phyloP scores from a whole-genome alignment of 1,140 invertebrate species.

The Drosophila ironensis region DNA sequence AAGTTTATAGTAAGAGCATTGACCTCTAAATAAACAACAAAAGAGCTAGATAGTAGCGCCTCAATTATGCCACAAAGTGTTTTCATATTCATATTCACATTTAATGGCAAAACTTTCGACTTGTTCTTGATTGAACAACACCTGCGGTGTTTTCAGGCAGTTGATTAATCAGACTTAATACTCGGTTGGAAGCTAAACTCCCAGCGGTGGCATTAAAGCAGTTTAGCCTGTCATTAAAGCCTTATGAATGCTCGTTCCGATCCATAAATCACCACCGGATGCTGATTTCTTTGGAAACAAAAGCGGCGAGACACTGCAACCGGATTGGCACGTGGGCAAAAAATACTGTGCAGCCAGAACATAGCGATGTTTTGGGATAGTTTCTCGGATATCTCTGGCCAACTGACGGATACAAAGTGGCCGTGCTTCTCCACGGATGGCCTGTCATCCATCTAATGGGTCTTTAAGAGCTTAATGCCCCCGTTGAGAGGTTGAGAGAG shows the following conservation, averaged over 20 bases:
- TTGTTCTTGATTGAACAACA: slow-evolving; percentile 23
- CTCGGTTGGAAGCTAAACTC: slow-evolving; percentile 20
- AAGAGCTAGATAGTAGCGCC: neutral
- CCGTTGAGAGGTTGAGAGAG: slow-evolving; percentile 26
- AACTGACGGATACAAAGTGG: slow-evolving; percentile 9
- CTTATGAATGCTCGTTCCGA: slow-evolving; percentile 42
- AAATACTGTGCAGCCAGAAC: neutral
- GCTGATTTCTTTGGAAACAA: slow-evolving; percentile 5
- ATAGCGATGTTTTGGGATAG: slow-evolving; percentile 6
- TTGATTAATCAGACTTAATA: slow-evolving; percentile 46
- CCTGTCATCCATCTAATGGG: slow-evolving; percentile 3
- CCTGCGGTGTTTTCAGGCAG: slow-evolving; percentile 7
- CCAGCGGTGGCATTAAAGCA: slow-evolving; percentile 38
- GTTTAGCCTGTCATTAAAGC: slow-evolving; percentile 27
- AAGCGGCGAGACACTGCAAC: slow-evolving; percentile 11
- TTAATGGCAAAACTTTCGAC: slow-evolving; percentile 28
- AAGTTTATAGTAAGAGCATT: slow-evolving; percentile 12
- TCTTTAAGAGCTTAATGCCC: slow-evolving; percentile 4
- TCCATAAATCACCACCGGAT: slow-evolving; percentile 29
- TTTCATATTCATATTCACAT: slow-evolving; percentile 4
- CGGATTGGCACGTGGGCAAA: slow-evolving; percentile 34
- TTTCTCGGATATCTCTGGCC: slow-evolving; percentile 16
- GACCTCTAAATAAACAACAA: slow-evolving; percentile 33
- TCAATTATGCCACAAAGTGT: neutral
- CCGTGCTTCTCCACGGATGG: neutral